Percentiles rank a stretch among this genome's conserved stretches.
Conservation (phyloP, 2,888 invertebrate genomes). For the Nomada flava region DNA sequence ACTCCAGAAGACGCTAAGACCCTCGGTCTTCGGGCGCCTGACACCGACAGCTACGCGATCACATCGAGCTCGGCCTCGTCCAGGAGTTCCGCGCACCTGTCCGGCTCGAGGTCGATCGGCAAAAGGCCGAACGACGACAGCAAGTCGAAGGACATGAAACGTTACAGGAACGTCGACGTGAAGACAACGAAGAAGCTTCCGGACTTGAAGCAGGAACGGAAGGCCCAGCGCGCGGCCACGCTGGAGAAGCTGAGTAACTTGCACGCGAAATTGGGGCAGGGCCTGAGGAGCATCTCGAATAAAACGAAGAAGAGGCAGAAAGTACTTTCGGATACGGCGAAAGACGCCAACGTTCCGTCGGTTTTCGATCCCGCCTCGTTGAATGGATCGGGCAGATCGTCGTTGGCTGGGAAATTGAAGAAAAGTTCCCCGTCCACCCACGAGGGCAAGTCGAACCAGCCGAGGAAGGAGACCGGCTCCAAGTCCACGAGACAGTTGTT, state of each 20-base stretch:
- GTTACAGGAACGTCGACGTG: neutral
- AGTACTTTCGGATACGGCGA: neutral
- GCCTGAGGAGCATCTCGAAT: conserved; percentile 61
- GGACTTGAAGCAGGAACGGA: conserved; percentile 5
- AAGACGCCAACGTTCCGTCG: neutral
- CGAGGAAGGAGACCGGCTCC: conserved; percentile 54
- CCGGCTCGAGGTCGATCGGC: neutral
- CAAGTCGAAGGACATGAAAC: neutral
- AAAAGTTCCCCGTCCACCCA: conserved; percentile 13
- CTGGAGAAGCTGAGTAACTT: conserved; percentile 57
- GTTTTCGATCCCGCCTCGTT: neutral
- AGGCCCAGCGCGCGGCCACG: neutral
- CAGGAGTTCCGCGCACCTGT: neutral
- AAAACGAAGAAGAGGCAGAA: conserved; percentile 31
- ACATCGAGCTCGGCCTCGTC: conserved; percentile 15
- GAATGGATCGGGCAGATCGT: neutral
- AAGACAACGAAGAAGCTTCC: conserved; percentile 8
- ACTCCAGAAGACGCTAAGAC: conserved; percentile 37
- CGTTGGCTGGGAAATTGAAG: neutral
- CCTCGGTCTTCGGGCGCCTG: conserved; percentile 28
- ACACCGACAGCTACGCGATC: neutral
- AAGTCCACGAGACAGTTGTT: conserved; percentile 74
- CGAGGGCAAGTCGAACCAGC: conserved; percentile 55
- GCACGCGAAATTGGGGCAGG: conserved; percentile 66
- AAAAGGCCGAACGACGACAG: conserved; percentile 6